Percentiles rank a stretch among this genome's conserved stretches.
phyloP scores from a whole-genome alignment of 1,140 invertebrate species.

The Musca domestica region DNA sequence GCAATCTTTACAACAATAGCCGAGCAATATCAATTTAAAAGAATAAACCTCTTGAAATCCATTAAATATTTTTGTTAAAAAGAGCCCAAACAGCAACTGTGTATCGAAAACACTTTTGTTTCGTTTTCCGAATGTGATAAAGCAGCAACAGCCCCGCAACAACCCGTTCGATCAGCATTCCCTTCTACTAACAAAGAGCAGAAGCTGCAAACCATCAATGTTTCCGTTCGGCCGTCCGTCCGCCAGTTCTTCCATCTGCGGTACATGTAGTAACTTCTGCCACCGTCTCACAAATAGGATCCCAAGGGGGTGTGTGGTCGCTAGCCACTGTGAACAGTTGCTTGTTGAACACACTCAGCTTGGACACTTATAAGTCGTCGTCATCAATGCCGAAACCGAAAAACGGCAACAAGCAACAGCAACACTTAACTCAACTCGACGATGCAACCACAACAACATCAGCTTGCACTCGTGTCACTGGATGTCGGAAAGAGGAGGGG shows the following conservation, averaged over 20 bases:
- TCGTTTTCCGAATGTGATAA: not conserved
- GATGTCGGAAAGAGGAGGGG: too few relatives aligned
- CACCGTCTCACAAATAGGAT: too few relatives aligned
- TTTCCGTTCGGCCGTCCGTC: too few relatives aligned
- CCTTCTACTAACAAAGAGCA: too few relatives aligned
- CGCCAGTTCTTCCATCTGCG: too few relatives aligned
- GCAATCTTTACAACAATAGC: constrained; percentile 39
- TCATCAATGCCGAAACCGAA: constrained; percentile 13
- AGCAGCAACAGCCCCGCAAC: too few relatives aligned
- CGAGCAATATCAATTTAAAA: constrained; percentile 42
- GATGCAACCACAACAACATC: constrained; percentile 13
- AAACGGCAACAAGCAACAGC: not conserved
- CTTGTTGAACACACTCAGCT: constrained; percentile 2
- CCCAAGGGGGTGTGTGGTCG: too few relatives aligned
- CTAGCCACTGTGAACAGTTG: not conserved
- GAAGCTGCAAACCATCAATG: too few relatives aligned
- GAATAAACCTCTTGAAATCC: constrained; percentile 23
- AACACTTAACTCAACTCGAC: constrained; percentile 3
- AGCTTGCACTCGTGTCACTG: constrained; percentile 5
- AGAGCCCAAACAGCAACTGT: not conserved
- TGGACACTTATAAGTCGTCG: constrained; percentile 15
- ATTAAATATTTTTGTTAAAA: constrained; percentile 17
- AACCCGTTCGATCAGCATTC: too few relatives aligned
- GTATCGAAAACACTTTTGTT: constrained; percentile 13
- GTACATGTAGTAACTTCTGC: too few relatives aligned